phyloP scores from a whole-genome alignment of 2,113 vertebrate genomes.

The Dicaeum eximium region DNA sequence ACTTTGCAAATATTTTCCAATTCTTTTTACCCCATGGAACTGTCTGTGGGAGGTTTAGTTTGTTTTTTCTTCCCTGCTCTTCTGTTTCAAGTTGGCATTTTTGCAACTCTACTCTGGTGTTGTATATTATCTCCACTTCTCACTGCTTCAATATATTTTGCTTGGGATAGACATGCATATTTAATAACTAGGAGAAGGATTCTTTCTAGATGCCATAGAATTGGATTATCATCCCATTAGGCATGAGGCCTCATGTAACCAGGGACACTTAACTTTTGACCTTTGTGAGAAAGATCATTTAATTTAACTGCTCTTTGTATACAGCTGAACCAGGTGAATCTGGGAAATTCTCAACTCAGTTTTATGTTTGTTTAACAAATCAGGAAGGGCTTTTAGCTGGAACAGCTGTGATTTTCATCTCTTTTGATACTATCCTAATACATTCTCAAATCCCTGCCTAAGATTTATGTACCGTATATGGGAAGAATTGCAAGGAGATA shows the following conservation, averaged over 20 bases:
- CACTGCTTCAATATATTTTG: conserved; percentile 60
- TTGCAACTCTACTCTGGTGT: conserved; percentile 52
- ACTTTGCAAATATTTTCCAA: conserved; percentile 38
- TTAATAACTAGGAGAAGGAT: conserved; percentile 68
- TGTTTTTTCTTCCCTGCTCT: conserved; percentile 66
- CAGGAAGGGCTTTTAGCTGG: conserved; percentile 64
- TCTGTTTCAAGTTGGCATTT: conserved; percentile 63
- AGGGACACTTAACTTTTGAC: conserved; percentile 72
- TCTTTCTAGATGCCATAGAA: conserved; percentile 65
- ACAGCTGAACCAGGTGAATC: conserved; percentile 63
- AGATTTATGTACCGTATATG: conserved; percentile 59
- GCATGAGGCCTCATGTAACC: conserved; percentile 64
- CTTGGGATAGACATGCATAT: conserved; percentile 59
- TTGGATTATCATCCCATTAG: conserved; percentile 70
- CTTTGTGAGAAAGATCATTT: conserved; percentile 69
- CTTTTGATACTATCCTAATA: conserved; percentile 65
- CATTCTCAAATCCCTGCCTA: conserved; percentile 58
- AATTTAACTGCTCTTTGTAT: conserved; percentile 65
- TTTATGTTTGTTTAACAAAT: conserved; percentile 67
- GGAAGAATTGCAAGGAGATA: conserved; percentile 58
- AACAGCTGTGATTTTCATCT: conserved; percentile 69
- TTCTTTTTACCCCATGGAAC: conserved; percentile 48
- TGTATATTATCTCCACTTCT: conserved; percentile 51
- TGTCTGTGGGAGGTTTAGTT: conserved; percentile 69
- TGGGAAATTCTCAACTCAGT: conserved; percentile 56